phyloP scores from a whole-genome alignment of 2,888 invertebrate genomes.

The Cheiracanthium punctorium region DNA sequence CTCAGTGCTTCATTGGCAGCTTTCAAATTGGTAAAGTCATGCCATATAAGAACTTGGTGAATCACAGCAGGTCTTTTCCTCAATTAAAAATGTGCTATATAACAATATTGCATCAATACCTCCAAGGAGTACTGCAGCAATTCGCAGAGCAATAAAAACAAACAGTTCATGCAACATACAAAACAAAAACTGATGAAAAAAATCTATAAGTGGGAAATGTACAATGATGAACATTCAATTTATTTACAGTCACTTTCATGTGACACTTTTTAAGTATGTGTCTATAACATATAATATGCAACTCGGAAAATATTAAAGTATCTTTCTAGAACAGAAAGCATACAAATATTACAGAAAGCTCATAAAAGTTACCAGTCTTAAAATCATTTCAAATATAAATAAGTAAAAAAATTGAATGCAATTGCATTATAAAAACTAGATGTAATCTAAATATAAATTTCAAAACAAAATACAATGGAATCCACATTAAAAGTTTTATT shows the following conservation, averaged over 20 bases:
- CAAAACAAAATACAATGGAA: too few relatives aligned
- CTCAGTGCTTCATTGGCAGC: conserved; percentile 37
- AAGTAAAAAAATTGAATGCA: too few relatives aligned
- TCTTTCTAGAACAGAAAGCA: not conserved
- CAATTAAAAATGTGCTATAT: conserved; percentile 48
- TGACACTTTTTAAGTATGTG: not conserved
- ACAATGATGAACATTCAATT: conserved; percentile 9
- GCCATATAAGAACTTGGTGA: conserved; percentile 50
- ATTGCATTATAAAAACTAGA: too few relatives aligned
- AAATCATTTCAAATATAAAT: not conserved
- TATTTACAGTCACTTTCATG: not conserved
- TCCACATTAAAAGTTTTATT: too few relatives aligned
- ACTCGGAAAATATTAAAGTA: not conserved
- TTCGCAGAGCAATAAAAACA: not conserved
- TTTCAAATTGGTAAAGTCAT: conserved; percentile 20
- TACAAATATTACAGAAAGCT: not conserved
- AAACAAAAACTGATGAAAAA: conserved; percentile 6
- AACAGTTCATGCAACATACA: not conserved
- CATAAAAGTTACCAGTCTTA: conserved; percentile 10
- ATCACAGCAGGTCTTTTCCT: conserved; percentile 59
- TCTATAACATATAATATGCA: not conserved
- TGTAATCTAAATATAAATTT: too few relatives aligned
- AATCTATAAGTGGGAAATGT: conserved; percentile 10
- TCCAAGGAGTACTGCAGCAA: conserved; percentile 33
- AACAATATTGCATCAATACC: conserved; percentile 26